These are phyloP conservation scores for Sinosuthora webbiana DNA, from an alignment of 2,113 vertebrate species.

Conservation along the genomic window DNA sequence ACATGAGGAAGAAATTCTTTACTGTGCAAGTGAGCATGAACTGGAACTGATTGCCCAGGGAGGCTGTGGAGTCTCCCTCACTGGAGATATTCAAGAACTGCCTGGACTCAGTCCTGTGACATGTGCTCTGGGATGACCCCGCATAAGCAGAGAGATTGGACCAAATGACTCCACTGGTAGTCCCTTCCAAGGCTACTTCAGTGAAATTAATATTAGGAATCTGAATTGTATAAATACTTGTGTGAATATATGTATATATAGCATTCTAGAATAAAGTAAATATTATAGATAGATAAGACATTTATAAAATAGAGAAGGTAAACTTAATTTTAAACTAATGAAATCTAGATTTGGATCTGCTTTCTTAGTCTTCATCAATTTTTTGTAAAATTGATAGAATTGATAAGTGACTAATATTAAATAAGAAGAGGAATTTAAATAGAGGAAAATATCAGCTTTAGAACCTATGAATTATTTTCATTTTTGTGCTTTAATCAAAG, in stretches of 20 bases:
- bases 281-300: neutral
- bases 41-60: neutral
- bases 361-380: neutral
- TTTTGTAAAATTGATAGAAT: neutral
- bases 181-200: neutral
- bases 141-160: neutral
- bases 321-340: neutral
- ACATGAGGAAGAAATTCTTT: neutral
- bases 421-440: neutral
- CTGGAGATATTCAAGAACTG: neutral
- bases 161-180: too few relatives aligned
- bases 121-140: neutral
- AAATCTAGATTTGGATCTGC: neutral
- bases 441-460: neutral
- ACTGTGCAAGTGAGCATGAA: accelerated
- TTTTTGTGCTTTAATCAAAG: neutral
- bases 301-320: neutral
- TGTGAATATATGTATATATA: neutral
- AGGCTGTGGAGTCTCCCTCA: neutral
- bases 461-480: neutral
- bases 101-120: neutral
- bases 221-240: neutral
- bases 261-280: neutral
- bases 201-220: neutral
- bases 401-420: neutral